Conservation (phyloP, 2,888 invertebrate genomes). For the Brenthis hecate region DNA sequence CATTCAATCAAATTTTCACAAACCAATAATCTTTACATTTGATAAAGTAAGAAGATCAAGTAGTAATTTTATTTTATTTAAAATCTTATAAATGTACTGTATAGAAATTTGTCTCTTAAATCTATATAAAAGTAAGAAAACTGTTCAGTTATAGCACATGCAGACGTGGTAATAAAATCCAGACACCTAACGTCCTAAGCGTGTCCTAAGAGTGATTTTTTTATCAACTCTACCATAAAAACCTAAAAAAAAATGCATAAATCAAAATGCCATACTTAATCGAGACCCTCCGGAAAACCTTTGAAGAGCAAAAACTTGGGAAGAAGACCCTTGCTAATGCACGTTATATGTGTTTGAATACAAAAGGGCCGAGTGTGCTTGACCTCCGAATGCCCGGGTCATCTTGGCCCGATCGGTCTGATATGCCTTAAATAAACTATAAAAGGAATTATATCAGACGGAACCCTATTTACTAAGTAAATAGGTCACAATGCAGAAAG, state of each 20-base stretch:
- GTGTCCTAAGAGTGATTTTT: too few species aligned
- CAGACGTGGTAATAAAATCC: conserved; percentile 9
- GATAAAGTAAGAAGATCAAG: too few species aligned
- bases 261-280: conserved; percentile 74
- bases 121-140: too few species aligned
- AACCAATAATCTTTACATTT: too few species aligned
- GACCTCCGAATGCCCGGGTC: conserved; percentile 56
- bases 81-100: too few species aligned
- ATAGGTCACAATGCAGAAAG: too few species aligned
- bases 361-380: conserved; percentile 69
- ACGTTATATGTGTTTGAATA: conserved; percentile 72
- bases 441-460: conserved; percentile 31
- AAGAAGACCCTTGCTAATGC: conserved; percentile 75
- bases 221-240: conserved; percentile 10
- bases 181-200: conserved; percentile 30
- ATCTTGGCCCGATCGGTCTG: conserved; percentile 32
- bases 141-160: too few species aligned
- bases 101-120: too few species aligned
- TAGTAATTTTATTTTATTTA: too few species aligned
- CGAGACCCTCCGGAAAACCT: conserved; percentile 49
- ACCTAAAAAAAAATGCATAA: conserved; percentile 51
- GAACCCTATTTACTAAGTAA: conserved; percentile 14
- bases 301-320: conserved; percentile 55
- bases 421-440: conserved; percentile 35
- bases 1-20: too few species aligned